phyloP scores from a whole-genome alignment of 2,113 vertebrate species.

The Sigmodon hispidus region DNA sequence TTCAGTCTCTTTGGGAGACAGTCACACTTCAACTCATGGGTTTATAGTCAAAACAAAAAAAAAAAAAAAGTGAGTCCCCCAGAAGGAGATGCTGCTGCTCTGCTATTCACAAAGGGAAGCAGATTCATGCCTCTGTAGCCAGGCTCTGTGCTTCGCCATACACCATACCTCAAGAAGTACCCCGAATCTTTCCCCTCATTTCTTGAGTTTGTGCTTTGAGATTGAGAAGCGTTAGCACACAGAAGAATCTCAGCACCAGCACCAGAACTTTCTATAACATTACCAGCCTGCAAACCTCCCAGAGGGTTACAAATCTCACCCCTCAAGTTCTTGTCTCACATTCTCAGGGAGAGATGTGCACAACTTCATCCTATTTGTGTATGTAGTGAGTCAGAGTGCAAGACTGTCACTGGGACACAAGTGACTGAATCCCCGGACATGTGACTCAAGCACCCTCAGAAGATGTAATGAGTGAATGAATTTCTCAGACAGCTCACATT shows the following conservation, averaged over 20 bases:
- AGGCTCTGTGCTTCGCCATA: neutral
- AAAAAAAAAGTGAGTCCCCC: neutral
- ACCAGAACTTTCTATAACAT: neutral
- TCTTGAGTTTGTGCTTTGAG: neutral
- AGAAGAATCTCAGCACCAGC: neutral
- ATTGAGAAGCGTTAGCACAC: neutral
- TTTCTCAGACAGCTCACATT: neutral
- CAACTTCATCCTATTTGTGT: neutral
- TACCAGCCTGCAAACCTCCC: neutral
- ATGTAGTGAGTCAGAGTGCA: neutral
- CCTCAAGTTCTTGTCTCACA: neutral
- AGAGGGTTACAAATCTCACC: constrained; percentile 4
- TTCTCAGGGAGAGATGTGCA: neutral
- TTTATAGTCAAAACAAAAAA: neutral
- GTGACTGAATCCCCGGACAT: neutral
- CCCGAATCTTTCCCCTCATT: neutral
- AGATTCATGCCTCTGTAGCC: neutral
- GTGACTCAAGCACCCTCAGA: neutral
- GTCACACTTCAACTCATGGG: neutral
- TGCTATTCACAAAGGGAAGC: neutral
- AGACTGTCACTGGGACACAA: neutral
- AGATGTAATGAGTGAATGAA: constrained; percentile 2
- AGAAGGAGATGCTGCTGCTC: neutral
- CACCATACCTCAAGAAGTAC: neutral
- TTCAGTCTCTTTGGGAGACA: neutral